These are phyloP conservation scores for Alosa sapidissima DNA, from an alignment of 2,797 vertebrate species.

Conservation along the genomic window DNA sequence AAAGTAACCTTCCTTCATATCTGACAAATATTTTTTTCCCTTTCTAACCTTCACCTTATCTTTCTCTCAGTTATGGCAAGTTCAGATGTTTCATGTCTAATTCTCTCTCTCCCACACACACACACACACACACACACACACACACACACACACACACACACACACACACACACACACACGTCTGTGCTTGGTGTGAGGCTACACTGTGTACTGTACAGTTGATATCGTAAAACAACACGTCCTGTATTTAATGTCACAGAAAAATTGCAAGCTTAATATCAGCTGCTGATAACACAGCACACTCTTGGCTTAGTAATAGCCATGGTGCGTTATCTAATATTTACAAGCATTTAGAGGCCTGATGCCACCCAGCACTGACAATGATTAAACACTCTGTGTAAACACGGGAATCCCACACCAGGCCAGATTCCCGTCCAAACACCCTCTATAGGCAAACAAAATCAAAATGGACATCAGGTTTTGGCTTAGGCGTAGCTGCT, in stretches of 20 bases:
- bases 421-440: background rate
- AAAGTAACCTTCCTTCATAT: background rate
- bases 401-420: background rate
- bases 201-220: background rate
- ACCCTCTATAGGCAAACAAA: background rate
- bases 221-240: background rate
- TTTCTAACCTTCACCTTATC: too few relatives aligned
- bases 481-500: too few relatives aligned
- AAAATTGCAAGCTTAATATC: background rate
- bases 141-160: background rate
- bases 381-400: background rate
- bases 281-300: background rate
- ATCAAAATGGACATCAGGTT: background rate
- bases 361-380: background rate
- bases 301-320: background rate
- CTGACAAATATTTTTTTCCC: background rate
- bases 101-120: background rate
- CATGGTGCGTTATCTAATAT: constrained; percentile 7
- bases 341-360: constrained; percentile 12
- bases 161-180: background rate
- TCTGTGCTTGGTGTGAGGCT: background rate
- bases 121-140: background rate
- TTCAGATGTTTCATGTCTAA: too few relatives aligned
- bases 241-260: background rate
- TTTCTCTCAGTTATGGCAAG: too few relatives aligned